Conservation (phyloP, 1,140 invertebrate genomes). For the Dufourea novaeangliae region DNA sequence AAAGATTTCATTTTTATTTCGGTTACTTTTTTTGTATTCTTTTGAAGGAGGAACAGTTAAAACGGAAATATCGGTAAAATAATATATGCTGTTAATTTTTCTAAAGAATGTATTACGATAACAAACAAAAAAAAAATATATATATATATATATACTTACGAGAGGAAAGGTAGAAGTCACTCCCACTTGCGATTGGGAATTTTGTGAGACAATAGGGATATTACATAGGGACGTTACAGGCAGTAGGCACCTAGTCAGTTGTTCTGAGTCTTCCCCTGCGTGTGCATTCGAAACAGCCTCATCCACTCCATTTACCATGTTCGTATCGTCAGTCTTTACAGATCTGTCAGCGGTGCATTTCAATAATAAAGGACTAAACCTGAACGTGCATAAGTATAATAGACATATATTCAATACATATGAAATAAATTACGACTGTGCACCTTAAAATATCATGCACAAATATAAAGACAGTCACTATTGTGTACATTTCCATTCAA, state of each 20-base stretch:
- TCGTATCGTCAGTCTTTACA: slow-evolving; percentile 81
- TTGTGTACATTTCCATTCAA: slow-evolving; percentile 40
- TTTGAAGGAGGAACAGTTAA: background rate
- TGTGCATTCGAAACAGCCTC: slow-evolving; percentile 79
- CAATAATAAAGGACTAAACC: slow-evolving; percentile 75
- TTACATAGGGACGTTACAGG: slow-evolving; percentile 68
- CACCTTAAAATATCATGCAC: slow-evolving; percentile 56
- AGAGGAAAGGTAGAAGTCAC: slow-evolving; percentile 75
- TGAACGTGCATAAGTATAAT: slow-evolving; percentile 62
- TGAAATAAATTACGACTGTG: slow-evolving; percentile 37
- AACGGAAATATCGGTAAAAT: background rate
- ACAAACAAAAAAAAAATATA: slow-evolving; percentile 2
- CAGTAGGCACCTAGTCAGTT: slow-evolving; percentile 75
- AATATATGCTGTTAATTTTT: background rate
- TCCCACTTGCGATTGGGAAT: slow-evolving; percentile 77
- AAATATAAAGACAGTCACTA: slow-evolving; percentile 39
- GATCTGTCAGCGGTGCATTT: slow-evolving; percentile 80
- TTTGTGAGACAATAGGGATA: slow-evolving; percentile 76
- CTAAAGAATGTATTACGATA: background rate
- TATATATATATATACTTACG: slow-evolving; percentile 79
- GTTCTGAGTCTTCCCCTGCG: slow-evolving; percentile 72
- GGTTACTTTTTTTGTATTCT: background rate
- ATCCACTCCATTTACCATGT: slow-evolving; percentile 80
- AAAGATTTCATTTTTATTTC: background rate
- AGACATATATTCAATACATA: slow-evolving; percentile 46